Conservation (phyloP, 2,888 invertebrate genomes). For the Ichneumon xanthorius region DNA sequence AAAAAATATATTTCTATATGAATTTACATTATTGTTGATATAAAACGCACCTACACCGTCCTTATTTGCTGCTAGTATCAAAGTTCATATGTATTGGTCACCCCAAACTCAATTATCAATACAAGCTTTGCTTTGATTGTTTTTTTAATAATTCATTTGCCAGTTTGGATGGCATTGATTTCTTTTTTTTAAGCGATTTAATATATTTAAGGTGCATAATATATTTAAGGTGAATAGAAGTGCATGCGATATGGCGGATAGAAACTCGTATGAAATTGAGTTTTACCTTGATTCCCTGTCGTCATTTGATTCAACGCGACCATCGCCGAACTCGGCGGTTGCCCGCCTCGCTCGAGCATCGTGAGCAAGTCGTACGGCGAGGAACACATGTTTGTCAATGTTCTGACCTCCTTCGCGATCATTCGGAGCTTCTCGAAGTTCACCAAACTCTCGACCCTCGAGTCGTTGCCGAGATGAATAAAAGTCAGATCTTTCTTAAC, state of each 20-base stretch:
- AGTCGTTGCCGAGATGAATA: conserved; percentile 98
- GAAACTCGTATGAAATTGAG: background rate
- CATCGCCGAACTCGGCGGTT: conserved; percentile 95
- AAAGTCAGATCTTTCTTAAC: conserved; percentile 98
- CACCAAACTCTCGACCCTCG: conserved; percentile 93
- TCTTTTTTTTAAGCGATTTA: background rate
- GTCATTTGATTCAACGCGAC: conserved; percentile 95
- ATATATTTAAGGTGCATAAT: background rate
- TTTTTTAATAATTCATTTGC: background rate
- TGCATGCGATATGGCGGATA: background rate
- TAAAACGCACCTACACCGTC: background rate
- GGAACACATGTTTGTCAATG: conserved; percentile 97
- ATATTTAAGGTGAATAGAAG: background rate
- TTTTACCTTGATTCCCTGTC: conserved; percentile 87
- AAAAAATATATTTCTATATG: too few relatives aligned
- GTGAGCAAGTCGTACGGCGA: conserved; percentile 95
- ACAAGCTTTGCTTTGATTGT: background rate
- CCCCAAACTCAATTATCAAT: background rate
- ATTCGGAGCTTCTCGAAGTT: conserved; percentile 99
- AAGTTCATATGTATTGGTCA: background rate
- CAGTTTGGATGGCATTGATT: background rate
- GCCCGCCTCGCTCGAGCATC: conserved; percentile 94
- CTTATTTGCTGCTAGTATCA: background rate
- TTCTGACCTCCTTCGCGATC: conserved; percentile 98
- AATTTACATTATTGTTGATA: background rate